phyloP scores from a whole-genome alignment of 1,140 invertebrate species.

The Drosophila aff. region DNA sequence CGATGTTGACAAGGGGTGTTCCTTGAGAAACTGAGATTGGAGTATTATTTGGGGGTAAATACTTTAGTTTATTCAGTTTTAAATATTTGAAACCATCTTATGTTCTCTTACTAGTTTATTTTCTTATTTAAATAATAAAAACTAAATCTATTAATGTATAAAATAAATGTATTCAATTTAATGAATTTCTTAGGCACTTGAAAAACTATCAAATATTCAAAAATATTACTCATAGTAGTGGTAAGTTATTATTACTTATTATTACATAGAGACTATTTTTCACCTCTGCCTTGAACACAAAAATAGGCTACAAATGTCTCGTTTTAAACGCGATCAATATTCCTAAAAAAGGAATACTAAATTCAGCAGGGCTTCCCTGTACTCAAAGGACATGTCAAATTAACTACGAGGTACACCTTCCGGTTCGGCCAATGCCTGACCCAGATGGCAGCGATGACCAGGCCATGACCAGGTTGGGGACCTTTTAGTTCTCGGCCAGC shows the following conservation, averaged over 20 bases:
- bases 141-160: too few relatives aligned
- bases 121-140: too few relatives aligned
- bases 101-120: not conserved
- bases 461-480: constrained; percentile 32
- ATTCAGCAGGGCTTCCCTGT: constrained; percentile 3
- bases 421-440: constrained; percentile 8
- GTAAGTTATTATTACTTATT: not conserved
- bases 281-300: too few relatives aligned
- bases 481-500: constrained; percentile 60
- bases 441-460: constrained; percentile 40
- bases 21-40: not conserved
- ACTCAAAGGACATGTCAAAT: constrained; percentile 15
- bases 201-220: not conserved
- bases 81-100: not conserved
- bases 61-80: not conserved
- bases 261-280: too few relatives aligned
- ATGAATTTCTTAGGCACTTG: not conserved
- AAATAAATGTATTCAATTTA: too few relatives aligned
- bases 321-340: constrained; percentile 16
- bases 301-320: not conserved
- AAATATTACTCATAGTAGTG: not conserved
- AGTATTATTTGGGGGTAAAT: not conserved
- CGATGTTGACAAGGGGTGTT: not conserved
- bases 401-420: not conserved
- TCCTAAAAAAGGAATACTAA: not conserved